Base-by-base conservation (phyloP, 2,113 vertebrate genomes). In the Rostratula benghalensis region DNA sequence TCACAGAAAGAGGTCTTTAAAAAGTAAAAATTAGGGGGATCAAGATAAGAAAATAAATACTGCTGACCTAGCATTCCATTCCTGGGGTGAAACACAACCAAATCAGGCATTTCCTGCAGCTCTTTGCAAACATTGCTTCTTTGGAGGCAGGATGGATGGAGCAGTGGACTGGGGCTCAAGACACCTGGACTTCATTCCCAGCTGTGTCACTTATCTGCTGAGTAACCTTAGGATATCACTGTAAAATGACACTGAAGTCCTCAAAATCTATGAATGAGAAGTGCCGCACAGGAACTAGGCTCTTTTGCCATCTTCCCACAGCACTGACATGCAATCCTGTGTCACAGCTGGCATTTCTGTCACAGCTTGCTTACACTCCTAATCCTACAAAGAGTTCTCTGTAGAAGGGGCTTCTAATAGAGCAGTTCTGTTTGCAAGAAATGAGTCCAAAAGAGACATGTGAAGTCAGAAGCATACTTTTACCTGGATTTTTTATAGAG, bases 301-400 rank as follows among this genome's bases (percentile, higher is more conserved):
- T 87, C 48, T 87, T 87, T 70, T 5, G 0, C 83, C 69, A 33
- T 75, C 86, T 83, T 95, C 86, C 86, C 83, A 87, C 57, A 89
- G 86, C 46, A 59, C 69, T 89, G 94, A 86, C 90, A 92, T 13
- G 14, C 76, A 90, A 84, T 94, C 74, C 74, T 54, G 0, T 82
- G 86, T 68, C 88, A 87, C 93, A 97, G 94, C 85, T 94, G 94
- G 75, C 93, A 74, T 87, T 97, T 87, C 76, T 94, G 94, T 89
- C 80, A 86, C 83, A 83, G 83, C 63, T 48, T 75, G 51, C 79
- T 95, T 68, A 75, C 33, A 37, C 39, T 61, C 39, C 43, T 90
- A 77, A 94, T 90, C 48, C 92, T 88, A 74, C 76, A 86, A 63
- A 85, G 70, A 83, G 48, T 57, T 83, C 48, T 80, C 75, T 59